Evolutionary conservation across 2,888 invertebrate species (phyloP).

Genomic region (Muscina levida): DNA sequence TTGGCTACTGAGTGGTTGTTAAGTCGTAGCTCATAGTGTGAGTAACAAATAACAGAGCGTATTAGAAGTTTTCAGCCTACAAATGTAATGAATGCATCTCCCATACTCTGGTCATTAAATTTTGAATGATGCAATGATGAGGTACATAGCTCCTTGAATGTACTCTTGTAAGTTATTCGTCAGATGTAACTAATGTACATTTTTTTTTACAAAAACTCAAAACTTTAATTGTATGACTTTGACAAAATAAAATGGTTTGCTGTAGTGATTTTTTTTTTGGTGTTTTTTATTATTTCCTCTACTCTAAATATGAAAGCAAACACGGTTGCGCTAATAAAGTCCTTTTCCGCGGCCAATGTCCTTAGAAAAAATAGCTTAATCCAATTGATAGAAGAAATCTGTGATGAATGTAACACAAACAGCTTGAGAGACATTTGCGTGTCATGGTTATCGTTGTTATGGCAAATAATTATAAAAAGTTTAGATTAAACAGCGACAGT

Average conservation of each 20-base stretch:
- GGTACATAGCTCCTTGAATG: not conserved
- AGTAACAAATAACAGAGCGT: not conserved
- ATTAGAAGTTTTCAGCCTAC: constrained; percentile 14
- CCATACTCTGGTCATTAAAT: constrained; percentile 6
- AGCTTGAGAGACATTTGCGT: too few species aligned
- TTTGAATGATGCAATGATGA: constrained; percentile 21
- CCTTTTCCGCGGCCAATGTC: not conserved
- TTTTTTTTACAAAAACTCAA: constrained; percentile 41
- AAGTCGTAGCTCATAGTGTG: constrained; percentile 8
- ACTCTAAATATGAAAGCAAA: not conserved
- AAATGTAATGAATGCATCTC: constrained; percentile 19
- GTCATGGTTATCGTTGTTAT: not conserved
- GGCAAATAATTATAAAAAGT: not conserved
- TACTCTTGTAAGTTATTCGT: too few species aligned
- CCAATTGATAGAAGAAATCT: too few species aligned
- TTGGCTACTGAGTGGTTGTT: constrained; percentile 10
- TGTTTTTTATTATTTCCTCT: not conserved
- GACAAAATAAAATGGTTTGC: too few species aligned
- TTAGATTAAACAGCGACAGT: not conserved
- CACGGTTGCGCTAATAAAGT: not conserved
- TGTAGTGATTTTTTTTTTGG: not conserved
- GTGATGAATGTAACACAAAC: too few species aligned
- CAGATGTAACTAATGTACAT: not conserved
- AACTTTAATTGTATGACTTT: constrained; percentile 48
- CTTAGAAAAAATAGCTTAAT: too few species aligned